phyloP scores from a whole-genome alignment of 2,888 invertebrate genomes.

The Athalia circularis region DNA sequence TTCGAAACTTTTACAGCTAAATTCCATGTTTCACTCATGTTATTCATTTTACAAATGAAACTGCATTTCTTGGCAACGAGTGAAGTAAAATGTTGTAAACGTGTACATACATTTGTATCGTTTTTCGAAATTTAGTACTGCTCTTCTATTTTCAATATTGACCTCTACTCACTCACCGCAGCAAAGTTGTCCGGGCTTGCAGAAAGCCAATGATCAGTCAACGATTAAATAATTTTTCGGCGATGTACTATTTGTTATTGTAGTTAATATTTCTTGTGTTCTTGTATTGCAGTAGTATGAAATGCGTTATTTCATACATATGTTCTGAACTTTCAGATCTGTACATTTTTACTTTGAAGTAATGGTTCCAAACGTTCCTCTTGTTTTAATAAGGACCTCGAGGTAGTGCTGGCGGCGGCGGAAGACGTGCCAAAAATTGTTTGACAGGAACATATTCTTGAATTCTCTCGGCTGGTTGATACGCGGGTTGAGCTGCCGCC shows the following conservation, averaged over 20 bases:
- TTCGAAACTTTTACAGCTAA: too few relatives aligned
- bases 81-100: too few relatives aligned
- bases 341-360: neutral
- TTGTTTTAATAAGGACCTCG: slow-evolving; percentile 21
- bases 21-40: too few relatives aligned
- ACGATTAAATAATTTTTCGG: neutral
- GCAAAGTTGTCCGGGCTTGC: too few relatives aligned
- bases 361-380: neutral
- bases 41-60: too few relatives aligned
- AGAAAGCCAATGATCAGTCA: neutral
- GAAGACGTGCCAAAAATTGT: slow-evolving; percentile 6
- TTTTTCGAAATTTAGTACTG: too few relatives aligned
- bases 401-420: slow-evolving; percentile 4
- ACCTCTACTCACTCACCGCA: too few relatives aligned
- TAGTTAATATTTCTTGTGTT: neutral
- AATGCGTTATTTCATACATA: neutral
- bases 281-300: neutral
- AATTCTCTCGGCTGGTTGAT: neutral
- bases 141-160: too few relatives aligned
- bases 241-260: neutral
- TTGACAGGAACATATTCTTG: neutral
- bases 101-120: too few relatives aligned
- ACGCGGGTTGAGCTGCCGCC: neutral
- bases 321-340: neutral
- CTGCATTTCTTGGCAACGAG: too few relatives aligned